Base-by-base conservation (phyloP, 1,140 invertebrate genomes). In the Sycobia sp. region DNA sequence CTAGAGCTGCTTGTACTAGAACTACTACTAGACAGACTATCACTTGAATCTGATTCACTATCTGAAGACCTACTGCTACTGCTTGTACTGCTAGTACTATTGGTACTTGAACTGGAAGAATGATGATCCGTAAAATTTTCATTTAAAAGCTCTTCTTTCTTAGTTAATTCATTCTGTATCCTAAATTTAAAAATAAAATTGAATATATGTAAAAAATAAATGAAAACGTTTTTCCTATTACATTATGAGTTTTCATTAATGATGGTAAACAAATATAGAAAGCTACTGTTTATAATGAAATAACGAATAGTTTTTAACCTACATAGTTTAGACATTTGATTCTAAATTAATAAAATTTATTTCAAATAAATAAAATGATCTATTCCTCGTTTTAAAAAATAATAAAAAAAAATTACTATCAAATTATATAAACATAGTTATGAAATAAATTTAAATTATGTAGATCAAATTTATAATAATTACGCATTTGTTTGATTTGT, bases 401-500 rank as follows among this genome's bases (percentile, higher is more conserved):
- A n/a, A n/a, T n/a, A n/a, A n/a, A n/a, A n/a, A n/a, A n/a, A n/a
- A n/a, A n/a, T n/a, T n/a, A n/a, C n/a, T n/a, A n/a, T n/a, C n/a
- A n/a, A n/a, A n/a, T n/a, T n/a, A n/a, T n/a, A 39, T 16, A 14
- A 14, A 39, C n/a, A 14, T 4, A 39, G 4, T 4, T 16, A 14
- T 14, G n/a, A 13, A 61, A 10, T 18, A 44, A 9, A 32, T 13
- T 11, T 11, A 9, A 56, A 16, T 11, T 27, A n/a, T n/a, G n/a
- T n/a, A n/a, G n/a, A 39, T 39, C 4, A 39, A 39, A 16, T 29
- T 29, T 44, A 38, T 27, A 3, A 56, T 39, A 54, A 63, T 69
- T 75, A 79, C 79, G 43, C 29, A 64, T 72, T 68, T 3, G 60
- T 54, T 34, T 75, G 76, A 44, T 83, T 84, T 9, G 81, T 71